phyloP scores from a whole-genome alignment of 2,888 invertebrate genomes.

The Sialis fuliginosa region DNA sequence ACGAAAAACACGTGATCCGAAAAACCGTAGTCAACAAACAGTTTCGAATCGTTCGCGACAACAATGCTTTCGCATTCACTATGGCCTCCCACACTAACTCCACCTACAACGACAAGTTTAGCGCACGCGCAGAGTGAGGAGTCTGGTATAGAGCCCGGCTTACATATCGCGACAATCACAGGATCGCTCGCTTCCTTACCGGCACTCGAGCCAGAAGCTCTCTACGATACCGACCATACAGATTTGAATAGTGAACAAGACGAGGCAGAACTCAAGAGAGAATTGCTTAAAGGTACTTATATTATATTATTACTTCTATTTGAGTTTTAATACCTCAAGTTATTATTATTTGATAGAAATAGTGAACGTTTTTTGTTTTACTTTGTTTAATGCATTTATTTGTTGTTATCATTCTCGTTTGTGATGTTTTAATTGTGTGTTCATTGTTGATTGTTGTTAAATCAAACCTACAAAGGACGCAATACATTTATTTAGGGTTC shows the following conservation, averaged over 20 bases:
- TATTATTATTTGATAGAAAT: no score
- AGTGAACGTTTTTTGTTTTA: not conserved
- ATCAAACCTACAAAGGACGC: no score
- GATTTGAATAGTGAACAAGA: constrained; percentile 65
- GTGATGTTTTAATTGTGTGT: constrained; percentile 12
- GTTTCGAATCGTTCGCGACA: not conserved
- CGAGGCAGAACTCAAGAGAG: constrained; percentile 57
- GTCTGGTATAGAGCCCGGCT: constrained; percentile 48
- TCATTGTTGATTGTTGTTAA: no score
- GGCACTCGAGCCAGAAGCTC: constrained; percentile 34
- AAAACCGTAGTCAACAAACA: no score
- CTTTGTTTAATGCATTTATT: not conserved
- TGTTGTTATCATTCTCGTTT: constrained; percentile 15
- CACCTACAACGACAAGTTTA: constrained; percentile 20
- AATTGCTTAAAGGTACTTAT: constrained; percentile 48
- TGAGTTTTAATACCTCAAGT: no score
- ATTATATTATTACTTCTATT: no score
- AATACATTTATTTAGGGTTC: no score
- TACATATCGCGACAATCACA: constrained; percentile 48
- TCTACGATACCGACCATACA: constrained; percentile 64
- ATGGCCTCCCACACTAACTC: constrained; percentile 26
- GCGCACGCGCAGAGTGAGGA: constrained; percentile 28
- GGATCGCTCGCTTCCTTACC: constrained; percentile 40
- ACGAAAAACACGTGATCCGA: no score
- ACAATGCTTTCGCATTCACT: constrained; percentile 23